A percentile compares a stretch with the other conserved stretches of the same genome.
phyloP scores from a whole-genome alignment of 2,888 invertebrate genomes.

The Aleiodes alternator region DNA sequence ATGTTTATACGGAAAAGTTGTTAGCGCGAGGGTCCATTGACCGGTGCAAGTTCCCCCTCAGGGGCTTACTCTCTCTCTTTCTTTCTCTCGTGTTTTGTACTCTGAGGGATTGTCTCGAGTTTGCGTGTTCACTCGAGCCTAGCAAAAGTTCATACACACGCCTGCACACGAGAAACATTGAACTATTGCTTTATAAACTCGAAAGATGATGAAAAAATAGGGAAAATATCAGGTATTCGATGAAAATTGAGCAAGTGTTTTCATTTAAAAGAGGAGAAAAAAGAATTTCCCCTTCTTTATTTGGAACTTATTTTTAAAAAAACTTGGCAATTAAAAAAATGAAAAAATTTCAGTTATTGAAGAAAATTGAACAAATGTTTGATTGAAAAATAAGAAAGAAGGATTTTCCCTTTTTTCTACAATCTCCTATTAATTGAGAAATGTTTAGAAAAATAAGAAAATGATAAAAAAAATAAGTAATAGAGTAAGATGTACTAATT shows the following conservation, averaged over 20 bases:
- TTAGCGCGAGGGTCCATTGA: conserved; percentile 45
- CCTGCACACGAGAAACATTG: conserved; percentile 41
- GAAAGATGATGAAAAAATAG: not conserved
- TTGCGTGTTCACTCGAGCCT: conserved; percentile 47
- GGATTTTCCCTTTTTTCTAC: no score
- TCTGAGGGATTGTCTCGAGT: conserved; percentile 26
- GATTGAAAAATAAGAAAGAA: no score
- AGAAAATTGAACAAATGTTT: no score
- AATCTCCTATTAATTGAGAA: no score
- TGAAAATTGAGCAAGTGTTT: not conserved
- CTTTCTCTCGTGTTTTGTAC: conserved; percentile 22
- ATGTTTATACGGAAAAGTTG: conserved; percentile 31
- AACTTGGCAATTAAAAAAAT: no score
- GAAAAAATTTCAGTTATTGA: no score
- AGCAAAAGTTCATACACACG: conserved; percentile 46
- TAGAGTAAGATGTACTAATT: no score
- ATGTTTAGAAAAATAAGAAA: no score
- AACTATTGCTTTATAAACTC: conserved; percentile 31
- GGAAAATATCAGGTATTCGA: conserved; percentile 10
- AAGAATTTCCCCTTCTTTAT: no score
- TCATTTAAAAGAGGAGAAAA: no score
- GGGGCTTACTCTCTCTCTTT: not conserved
- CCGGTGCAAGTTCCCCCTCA: conserved; percentile 31
- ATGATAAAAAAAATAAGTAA: no score
- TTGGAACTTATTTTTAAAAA: no score